Conservation (phyloP, 2,888 invertebrate species). For the Acanthosepion pharaonis region DNA sequence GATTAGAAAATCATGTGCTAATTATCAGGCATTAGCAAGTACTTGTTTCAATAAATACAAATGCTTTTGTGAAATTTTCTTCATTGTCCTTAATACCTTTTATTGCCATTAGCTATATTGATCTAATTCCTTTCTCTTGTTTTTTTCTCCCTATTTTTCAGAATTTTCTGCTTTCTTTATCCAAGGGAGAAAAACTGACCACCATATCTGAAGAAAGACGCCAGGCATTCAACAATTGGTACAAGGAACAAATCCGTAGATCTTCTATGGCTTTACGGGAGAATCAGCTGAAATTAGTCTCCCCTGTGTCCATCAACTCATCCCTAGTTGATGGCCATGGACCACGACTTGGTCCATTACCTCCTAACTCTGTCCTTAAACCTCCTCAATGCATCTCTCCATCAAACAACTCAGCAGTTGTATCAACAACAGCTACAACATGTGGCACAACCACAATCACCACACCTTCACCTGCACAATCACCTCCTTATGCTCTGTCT, state of each 20-base stretch:
- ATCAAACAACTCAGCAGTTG: slow-evolving; percentile 16
- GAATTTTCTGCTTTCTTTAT: slow-evolving; percentile 83
- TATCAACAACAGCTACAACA: neutral
- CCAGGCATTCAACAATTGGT: slow-evolving; percentile 93
- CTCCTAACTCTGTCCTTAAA: slow-evolving; percentile 49
- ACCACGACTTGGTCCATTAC: slow-evolving; percentile 55
- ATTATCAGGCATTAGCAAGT: no score
- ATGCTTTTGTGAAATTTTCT: neutral
- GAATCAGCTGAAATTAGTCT: neutral
- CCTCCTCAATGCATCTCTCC: slow-evolving; percentile 40
- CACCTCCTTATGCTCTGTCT: slow-evolving; percentile 54
- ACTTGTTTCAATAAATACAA: neutral
- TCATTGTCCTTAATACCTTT: neutral
- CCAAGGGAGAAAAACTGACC: slow-evolving; percentile 82
- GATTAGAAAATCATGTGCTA: no score
- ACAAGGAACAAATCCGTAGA: slow-evolving; percentile 76
- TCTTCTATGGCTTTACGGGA: neutral
- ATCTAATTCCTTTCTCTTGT: neutral
- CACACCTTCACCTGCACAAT: slow-evolving; percentile 53
- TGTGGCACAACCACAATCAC: slow-evolving; percentile 51
- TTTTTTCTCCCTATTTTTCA: slow-evolving; percentile 57
- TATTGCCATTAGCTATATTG: neutral
- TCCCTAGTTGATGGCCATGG: slow-evolving; percentile 52
- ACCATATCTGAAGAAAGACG: slow-evolving; percentile 86
- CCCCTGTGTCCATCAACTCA: slow-evolving; percentile 49